Evolutionary conservation across 2,797 vertebrate species (phyloP), one percentile per base, ranked within the genome.

Genomic region (Champsocephalus gunnari): DNA sequence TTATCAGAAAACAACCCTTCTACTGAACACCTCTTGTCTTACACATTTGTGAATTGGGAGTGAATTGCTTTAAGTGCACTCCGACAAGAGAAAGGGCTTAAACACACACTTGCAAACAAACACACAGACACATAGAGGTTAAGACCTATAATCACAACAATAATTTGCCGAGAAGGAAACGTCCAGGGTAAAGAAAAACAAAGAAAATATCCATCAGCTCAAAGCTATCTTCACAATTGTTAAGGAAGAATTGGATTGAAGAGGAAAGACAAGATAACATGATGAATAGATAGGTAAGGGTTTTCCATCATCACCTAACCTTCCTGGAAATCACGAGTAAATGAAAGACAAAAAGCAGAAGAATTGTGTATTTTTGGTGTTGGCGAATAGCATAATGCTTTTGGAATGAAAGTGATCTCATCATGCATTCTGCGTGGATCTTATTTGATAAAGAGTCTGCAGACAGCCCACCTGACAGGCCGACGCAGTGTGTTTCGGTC

Each of bases 171-270:
- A 54, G 63, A 59, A 54, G 55, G 58, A 63, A 3, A 71, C 56
- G 14, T 69, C 45, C 12, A 55, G 12, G 43, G 19, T 13, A 7
- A 17, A 66, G 65, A 61, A 75, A 84, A 77, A 67, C 57, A 73
- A 45, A 70, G 49, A 21, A n/a, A 48, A 6, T 74, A 69, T 59
- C 38, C 50, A 51, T 65, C 43, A 43, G 41, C 74, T 77, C 62
- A 82, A 32, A 85, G 87, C 83, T 83, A 67, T 80, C 89, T 82
- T 58, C 71, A 47, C 66, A 73, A 68, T 71, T 82, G 43, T 81
- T 81, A 66, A 49, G 43, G 50, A 44, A 17, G 58, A 74, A 41
- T 74, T 56, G 59, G 53, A 41, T 75, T 51, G 66, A 79, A 64
- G 21, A 17, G 58, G 66, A 5, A 73, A 53, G 59, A 62, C 45